Evolutionary conservation across 2,888 invertebrate genomes (phyloP), one percentile per base, ranked within the genome.

Genomic region (Glyphotaelius pellucidus): DNA sequence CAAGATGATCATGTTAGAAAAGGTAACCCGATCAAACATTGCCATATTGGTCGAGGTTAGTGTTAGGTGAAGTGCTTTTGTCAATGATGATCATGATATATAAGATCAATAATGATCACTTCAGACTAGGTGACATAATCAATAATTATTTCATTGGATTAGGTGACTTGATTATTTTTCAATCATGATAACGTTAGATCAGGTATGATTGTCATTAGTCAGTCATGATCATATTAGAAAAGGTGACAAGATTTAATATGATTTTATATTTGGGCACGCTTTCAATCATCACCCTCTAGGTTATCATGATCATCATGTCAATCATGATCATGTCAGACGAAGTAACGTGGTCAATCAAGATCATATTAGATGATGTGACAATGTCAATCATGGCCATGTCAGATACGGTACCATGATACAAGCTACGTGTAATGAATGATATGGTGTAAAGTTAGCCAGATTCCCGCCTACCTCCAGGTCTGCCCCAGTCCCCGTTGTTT

Each of bases 401-500:
- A 67, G 25, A n/a, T n/a, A 67, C n/a, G 67, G 67, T n/a, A n/a
- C 25, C 67, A 67, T 67, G n/a, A n/a, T 9, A 67, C 67, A 67
- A 67, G 67, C 67, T 67, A 67, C 5, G n/a, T 67, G 67, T 67
- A 25, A 9, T 67, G 25, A 47, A 47, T 42, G 42, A 15, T 25
- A 9, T 9, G 25, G 9, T 67, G 67, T 67, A 67, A 67, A 25
- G 5, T 67, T 25, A 25, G 67, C n/a, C n/a, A 67, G 67, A 25
- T 67, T 9, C 67, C 67, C 67, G 67, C 67, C 67, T 67, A 67
- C 67, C 67, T 67, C 91, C 91, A 93, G 93, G 93, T 93, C 92
- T 91, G 80, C 90, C 84, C 93, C 93, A 93, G 90, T 93, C 93
- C 5, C 90, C 47, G 90, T 91, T 92, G 67, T 19, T 25, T 80